Conservation (phyloP, 2,797 vertebrate species). For the Ctenopoma multispine region DNA sequence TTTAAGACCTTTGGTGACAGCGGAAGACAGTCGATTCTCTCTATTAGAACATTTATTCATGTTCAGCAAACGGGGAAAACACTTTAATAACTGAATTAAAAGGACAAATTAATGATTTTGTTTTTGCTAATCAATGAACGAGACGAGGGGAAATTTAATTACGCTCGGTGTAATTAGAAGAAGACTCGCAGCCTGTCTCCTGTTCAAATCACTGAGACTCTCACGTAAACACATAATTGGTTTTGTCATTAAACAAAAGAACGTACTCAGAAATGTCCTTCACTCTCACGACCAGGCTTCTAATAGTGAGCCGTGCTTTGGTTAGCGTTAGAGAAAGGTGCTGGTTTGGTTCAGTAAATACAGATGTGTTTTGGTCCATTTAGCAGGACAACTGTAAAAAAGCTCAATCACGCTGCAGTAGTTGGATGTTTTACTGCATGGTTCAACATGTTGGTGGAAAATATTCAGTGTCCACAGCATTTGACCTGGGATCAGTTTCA, state of each 20-base stretch:
- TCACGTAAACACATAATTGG: slow-evolving; percentile 30
- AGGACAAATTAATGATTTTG: slow-evolving; percentile 27
- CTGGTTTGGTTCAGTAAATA: no score
- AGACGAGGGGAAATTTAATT: slow-evolving; percentile 41
- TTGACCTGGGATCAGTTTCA: no score
- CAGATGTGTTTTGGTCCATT: no score
- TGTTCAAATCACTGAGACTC: slow-evolving; percentile 34
- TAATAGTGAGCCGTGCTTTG: no score
- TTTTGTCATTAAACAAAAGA: slow-evolving; percentile 30
- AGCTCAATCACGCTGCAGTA: no score
- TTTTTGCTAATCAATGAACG: slow-evolving; percentile 31
- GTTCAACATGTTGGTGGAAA: no score
- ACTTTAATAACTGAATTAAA: slow-evolving; percentile 28
- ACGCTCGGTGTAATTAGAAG: slow-evolving; percentile 40
- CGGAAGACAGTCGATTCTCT: neutral
- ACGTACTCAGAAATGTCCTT: neutral
- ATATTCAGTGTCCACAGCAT: no score
- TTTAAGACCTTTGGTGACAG: neutral
- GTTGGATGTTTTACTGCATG: no score
- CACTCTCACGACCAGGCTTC: no score
- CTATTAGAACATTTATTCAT: neutral
- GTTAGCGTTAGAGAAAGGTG: no score
- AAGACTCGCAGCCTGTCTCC: slow-evolving; percentile 23
- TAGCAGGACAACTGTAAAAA: no score
- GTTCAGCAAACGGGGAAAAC: slow-evolving; percentile 5